phyloP scores from a whole-genome alignment of 2,113 vertebrate genomes.

The Isurus oxyrinchus region DNA sequence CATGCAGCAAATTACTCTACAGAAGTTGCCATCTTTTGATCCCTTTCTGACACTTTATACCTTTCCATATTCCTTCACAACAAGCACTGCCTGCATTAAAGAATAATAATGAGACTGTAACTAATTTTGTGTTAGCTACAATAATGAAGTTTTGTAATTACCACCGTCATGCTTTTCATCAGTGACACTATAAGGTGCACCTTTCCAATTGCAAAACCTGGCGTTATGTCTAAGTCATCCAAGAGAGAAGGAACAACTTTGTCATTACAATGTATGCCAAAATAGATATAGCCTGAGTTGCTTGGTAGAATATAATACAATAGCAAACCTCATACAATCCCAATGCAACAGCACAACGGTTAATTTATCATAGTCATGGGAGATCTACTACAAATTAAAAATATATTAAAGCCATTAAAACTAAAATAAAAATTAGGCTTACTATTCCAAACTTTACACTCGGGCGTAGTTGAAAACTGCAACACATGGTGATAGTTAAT shows the following conservation, averaged over 20 bases:
- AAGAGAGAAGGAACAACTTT: neutral
- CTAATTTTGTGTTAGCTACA: neutral
- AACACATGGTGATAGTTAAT: neutral
- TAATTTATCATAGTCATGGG: neutral
- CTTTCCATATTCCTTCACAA: neutral
- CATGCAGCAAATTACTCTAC: neutral
- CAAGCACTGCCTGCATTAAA: neutral
- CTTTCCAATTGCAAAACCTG: neutral
- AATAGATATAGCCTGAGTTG: neutral
- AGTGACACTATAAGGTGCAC: neutral
- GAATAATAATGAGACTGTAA: neutral
- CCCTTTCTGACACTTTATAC: neutral
- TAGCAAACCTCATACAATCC: neutral
- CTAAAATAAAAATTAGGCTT: neutral
- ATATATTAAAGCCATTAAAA: slow-evolving; percentile 10
- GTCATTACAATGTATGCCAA: neutral
- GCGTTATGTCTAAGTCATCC: neutral
- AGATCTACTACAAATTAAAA: neutral
- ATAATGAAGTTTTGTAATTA: neutral
- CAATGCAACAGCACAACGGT: neutral
- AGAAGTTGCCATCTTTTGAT: neutral
- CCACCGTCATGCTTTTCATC: neutral
- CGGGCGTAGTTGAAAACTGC: neutral
- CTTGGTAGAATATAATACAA: neutral
- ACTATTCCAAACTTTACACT: neutral